Conservation (phyloP, 2,888 invertebrate genomes). For the Pandemis cinnamomeana region DNA sequence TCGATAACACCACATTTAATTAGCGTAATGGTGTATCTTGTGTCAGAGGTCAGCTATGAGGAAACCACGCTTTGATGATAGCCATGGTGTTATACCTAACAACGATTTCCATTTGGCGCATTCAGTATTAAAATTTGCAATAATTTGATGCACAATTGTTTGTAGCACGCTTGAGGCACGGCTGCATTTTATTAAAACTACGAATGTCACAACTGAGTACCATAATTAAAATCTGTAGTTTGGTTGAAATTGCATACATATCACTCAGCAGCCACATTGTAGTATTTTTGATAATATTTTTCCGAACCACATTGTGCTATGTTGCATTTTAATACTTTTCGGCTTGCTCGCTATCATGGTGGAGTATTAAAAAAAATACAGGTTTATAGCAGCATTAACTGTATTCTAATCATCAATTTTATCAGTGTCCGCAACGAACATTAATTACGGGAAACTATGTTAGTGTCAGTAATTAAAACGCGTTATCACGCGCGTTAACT, state of each 20-base stretch:
- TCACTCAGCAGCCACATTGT: no score
- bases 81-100: constrained; percentile 11
- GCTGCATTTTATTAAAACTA: not conserved
- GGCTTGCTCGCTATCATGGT: constrained; percentile 13
- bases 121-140: not conserved
- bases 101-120: constrained; percentile 49
- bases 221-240: no score
- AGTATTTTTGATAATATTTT: no score
- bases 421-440: constrained; percentile 66
- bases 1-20: constrained; percentile 55
- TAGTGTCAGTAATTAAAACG: constrained; percentile 63
- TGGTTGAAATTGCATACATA: no score
- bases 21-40: constrained; percentile 69
- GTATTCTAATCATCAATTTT: constrained; percentile 66
- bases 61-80: constrained; percentile 54
- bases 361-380: constrained; percentile 23
- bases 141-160: not conserved
- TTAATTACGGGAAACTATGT: constrained; percentile 76
- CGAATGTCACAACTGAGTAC: not conserved
- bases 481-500: constrained; percentile 63
- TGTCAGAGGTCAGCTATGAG: constrained; percentile 78
- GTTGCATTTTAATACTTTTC: not conserved
- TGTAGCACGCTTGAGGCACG: not conserved
- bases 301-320: no score
- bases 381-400: constrained; percentile 29